Percentiles rank a stretch among this genome's conserved stretches.
Evolutionary conservation across 2,113 vertebrate species (phyloP).

Genomic region (Gasterosteus aculeatus): DNA sequence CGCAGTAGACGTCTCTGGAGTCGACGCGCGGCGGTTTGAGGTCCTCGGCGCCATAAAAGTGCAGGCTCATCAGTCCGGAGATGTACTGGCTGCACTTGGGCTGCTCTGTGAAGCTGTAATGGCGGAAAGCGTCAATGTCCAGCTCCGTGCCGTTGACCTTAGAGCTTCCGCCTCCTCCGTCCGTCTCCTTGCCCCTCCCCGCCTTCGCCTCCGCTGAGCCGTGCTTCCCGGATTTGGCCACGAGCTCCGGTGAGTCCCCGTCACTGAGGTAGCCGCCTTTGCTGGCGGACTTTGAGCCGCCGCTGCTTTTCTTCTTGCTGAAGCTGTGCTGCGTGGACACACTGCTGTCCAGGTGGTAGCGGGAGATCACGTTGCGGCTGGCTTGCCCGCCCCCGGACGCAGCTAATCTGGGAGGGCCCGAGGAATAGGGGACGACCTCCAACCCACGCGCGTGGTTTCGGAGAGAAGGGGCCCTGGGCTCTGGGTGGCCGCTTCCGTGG

Average conservation of each 20-base stretch:
- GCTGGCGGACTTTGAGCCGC: slow-evolving; percentile 88
- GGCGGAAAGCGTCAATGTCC: slow-evolving; percentile 94
- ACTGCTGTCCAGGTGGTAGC: slow-evolving; percentile 96
- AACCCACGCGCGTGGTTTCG: slow-evolving; percentile 39
- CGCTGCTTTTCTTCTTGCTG: slow-evolving; percentile 85
- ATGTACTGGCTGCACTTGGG: slow-evolving; percentile 94
- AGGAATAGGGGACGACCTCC: slow-evolving; percentile 55
- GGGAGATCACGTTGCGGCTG: slow-evolving; percentile 96
- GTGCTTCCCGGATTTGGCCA: slow-evolving; percentile 92
- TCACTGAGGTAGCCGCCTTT: slow-evolving; percentile 98
- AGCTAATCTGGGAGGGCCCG: slow-evolving; percentile 71
- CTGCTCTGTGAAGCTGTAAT: slow-evolving; percentile 95
- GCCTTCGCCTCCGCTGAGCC: slow-evolving; percentile 81
- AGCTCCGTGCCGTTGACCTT: slow-evolving; percentile 85
- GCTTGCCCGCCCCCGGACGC: slow-evolving; percentile 81
- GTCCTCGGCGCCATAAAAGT: slow-evolving; percentile 97
- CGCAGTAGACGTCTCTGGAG: slow-evolving; percentile 96
- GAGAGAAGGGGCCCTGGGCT: slow-evolving; percentile 64
- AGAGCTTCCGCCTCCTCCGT: slow-evolving; percentile 64
- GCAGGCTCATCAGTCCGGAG: slow-evolving; percentile 96
- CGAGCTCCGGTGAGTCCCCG: slow-evolving; percentile 94
- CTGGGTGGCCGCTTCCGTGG: slow-evolving; percentile 63
- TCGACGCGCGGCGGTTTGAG: slow-evolving; percentile 94
- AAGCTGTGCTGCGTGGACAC: slow-evolving; percentile 90
- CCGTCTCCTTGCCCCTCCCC: slow-evolving; percentile 78